These are phyloP conservation scores for Meriones unguiculatus DNA, from an alignment of 2,113 vertebrate genomes.

Conservation along the genomic window DNA sequence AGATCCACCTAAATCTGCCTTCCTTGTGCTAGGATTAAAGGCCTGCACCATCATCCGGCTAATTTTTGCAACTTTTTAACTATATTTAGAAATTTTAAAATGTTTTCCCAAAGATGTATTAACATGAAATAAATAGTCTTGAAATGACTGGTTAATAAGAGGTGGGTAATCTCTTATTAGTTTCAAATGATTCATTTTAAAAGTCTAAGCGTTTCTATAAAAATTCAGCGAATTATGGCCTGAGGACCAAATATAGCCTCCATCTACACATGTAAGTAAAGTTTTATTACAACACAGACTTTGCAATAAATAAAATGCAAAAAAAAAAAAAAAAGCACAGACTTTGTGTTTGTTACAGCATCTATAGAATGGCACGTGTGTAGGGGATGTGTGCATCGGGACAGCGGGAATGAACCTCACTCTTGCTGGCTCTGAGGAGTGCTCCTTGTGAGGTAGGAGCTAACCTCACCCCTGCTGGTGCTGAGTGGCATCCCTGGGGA, in stretches of 20 bases:
- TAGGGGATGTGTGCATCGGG: neutral
- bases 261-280: slow-evolving; percentile 3
- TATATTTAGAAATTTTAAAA: neutral
- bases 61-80: neutral
- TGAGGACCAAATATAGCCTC: neutral
- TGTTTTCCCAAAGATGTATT: neutral
- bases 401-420: neutral
- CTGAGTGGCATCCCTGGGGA: neutral
- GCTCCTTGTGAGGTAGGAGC: too few relatives aligned
- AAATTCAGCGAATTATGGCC: neutral
- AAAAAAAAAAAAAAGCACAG: too few relatives aligned
- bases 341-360: neutral
- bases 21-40: too few relatives aligned
- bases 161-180: neutral
- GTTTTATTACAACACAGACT: neutral
- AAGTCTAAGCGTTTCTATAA: neutral
- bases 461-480: neutral
- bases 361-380: neutral
- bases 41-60: too few relatives aligned
- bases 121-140: neutral
- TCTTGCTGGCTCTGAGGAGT: neutral
- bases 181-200: neutral
- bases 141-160: neutral
- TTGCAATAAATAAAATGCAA: too few relatives aligned
- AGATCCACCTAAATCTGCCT: too few relatives aligned